A percentile compares a stretch with the other conserved stretches of the same genome.
phyloP scores from a whole-genome alignment of 2,113 vertebrate species.

The Pithys albifrons region DNA sequence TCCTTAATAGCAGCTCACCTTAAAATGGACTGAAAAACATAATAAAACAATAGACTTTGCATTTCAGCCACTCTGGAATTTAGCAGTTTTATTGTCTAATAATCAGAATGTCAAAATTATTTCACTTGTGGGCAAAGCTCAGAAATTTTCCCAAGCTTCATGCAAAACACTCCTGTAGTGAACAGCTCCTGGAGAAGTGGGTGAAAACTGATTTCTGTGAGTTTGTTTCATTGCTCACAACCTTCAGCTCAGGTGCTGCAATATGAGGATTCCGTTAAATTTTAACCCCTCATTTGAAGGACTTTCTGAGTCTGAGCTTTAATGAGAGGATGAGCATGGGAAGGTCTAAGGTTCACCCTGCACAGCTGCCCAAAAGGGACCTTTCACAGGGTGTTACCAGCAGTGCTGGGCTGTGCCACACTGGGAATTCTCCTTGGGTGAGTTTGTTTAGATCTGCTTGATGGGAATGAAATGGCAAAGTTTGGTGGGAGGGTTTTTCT shows the following conservation, averaged over 20 bases:
- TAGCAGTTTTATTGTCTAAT: neutral
- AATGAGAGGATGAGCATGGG: neutral
- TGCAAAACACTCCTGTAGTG: rapidly evolving
- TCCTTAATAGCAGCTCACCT: neutral
- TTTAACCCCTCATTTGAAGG: neutral
- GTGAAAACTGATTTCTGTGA: neutral
- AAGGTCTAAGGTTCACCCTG: neutral
- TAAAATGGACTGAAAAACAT: neutral
- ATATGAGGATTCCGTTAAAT: neutral
- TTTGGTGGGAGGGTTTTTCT: neutral
- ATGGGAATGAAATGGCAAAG: neutral
- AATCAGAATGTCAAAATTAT: rapidly evolving
- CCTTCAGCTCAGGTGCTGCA: neutral
- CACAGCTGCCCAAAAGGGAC: neutral
- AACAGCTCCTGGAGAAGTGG: rapidly evolving
- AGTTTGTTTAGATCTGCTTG: neutral
- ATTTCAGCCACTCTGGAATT: neutral
- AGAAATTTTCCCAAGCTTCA: neutral
- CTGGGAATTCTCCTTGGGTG: neutral
- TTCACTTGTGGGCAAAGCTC: neutral
- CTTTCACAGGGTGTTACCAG: neutral
- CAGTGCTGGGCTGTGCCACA: neutral
- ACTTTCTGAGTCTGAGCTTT: neutral
- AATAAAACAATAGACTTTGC: neutral
- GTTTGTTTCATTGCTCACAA: neutral